Conservation (phyloP, 1,140 invertebrate genomes). For the Drosophila auraria region DNA sequence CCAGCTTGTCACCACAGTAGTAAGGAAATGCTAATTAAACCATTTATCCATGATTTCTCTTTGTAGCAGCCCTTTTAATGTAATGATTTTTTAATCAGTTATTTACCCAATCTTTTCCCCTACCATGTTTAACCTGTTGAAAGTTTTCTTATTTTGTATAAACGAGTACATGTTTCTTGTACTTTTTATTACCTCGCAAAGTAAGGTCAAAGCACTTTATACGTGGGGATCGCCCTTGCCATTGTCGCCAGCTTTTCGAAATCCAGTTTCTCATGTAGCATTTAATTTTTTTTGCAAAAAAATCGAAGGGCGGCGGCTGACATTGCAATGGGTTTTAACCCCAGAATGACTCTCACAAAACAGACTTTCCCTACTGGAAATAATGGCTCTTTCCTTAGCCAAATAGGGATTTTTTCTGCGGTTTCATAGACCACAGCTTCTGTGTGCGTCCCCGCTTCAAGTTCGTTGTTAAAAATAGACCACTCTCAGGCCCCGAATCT, state of each 20-base stretch:
- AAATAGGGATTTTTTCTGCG: neutral
- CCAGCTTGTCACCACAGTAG: too few species aligned
- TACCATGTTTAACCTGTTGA: neutral
- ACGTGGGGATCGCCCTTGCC: conserved; percentile 53
- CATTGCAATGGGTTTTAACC: conserved; percentile 43
- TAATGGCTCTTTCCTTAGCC: neutral
- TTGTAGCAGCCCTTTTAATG: too few species aligned
- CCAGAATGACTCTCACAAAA: conserved; percentile 11
- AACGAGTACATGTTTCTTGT: conserved; percentile 30
- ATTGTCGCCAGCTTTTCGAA: conserved; percentile 47
- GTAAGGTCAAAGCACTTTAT: conserved; percentile 77
- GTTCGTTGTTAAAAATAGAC: conserved; percentile 40
- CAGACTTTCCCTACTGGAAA: neutral
- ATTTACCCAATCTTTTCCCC: too few species aligned
- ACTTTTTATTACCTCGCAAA: conserved; percentile 35
- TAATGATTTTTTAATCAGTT: too few species aligned
- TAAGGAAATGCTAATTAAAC: too few species aligned
- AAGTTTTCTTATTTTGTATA: neutral
- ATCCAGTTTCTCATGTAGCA: conserved; percentile 26
- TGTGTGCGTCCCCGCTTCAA: conserved; percentile 11
- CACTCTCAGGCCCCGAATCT: conserved; percentile 10
- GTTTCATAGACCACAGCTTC: conserved; percentile 19
- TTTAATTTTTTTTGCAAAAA: conserved; percentile 34
- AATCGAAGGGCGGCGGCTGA: conserved; percentile 39
- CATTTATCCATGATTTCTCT: neutral